Evolutionary conservation across 1,140 invertebrate species (phyloP).

Genomic region (Pogonomyrmex californicus): DNA sequence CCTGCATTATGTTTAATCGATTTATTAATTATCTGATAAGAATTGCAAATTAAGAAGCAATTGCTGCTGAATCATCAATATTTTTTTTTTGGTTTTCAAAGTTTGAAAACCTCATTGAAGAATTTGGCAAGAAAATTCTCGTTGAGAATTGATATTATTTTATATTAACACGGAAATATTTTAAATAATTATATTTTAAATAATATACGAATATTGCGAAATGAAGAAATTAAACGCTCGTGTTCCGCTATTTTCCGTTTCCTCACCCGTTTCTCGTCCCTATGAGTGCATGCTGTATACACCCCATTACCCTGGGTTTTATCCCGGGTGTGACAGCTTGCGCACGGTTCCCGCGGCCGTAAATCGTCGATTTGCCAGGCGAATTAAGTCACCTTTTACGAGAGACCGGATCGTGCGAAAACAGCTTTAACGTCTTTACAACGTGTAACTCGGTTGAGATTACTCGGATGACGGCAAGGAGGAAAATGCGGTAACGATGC

Average conservation of each 20-base stretch:
- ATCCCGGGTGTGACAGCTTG: conserved; percentile 16
- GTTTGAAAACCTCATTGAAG: not conserved
- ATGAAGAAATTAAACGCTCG: not conserved
- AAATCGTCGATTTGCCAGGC: conserved; percentile 69
- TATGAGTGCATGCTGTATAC: conserved; percentile 40
- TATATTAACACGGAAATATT: not conserved
- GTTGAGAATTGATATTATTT: not conserved
- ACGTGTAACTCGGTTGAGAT: conserved; percentile 55
- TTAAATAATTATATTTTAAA: not conserved
- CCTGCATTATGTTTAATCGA: not conserved
- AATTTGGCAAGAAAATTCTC: not conserved
- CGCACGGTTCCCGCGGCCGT: conserved; percentile 46
- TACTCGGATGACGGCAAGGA: conserved; percentile 20
- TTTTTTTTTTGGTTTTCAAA: not conserved
- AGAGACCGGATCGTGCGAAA: conserved; percentile 68
- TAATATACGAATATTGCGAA: not conserved
- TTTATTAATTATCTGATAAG: not conserved
- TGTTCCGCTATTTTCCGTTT: not conserved
- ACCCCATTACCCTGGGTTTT: conserved; percentile 67
- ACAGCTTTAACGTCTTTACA: conserved; percentile 62
- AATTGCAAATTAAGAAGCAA: not conserved
- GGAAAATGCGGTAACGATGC: conserved; percentile 41
- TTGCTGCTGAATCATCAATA: not conserved
- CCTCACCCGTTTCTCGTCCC: not conserved
- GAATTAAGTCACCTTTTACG: conserved; percentile 74